These are phyloP conservation scores for Papilio machaon DNA, from an alignment of 1,140 invertebrate species.

Conservation along the genomic window DNA sequence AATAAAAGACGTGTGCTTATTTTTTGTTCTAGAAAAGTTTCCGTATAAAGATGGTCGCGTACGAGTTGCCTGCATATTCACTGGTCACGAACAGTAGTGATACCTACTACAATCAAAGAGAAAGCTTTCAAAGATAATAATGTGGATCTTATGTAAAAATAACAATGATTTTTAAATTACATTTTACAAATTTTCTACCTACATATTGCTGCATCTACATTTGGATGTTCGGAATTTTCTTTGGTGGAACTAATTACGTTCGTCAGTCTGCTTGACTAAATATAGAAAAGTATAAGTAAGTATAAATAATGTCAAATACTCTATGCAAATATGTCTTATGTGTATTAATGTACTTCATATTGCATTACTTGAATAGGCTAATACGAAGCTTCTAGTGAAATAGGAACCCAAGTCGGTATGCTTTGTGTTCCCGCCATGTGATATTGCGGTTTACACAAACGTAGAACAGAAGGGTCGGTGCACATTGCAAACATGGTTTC, in stretches of 20 bases:
- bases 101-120: slow-evolving; percentile 7
- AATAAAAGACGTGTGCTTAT: slow-evolving; percentile 8
- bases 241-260: background rate
- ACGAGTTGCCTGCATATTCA: slow-evolving; percentile 20
- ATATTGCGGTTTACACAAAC: slow-evolving; percentile 15
- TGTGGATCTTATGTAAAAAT: background rate
- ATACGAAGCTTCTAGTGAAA: background rate
- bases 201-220: background rate
- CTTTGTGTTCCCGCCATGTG: slow-evolving; percentile 15
- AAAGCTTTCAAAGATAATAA: slow-evolving; percentile 27
- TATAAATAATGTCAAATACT: no score
- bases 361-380: background rate
- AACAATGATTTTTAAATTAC: background rate
- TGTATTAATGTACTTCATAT: background rate
- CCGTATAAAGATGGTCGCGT: slow-evolving; percentile 13
- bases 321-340: no score
- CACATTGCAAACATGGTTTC: slow-evolving; percentile 5
- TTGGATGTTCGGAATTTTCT: background rate
- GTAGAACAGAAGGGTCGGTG: background rate
- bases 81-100: slow-evolving; percentile 8
- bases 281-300: no score
- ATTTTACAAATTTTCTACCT: background rate
- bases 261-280: no score
- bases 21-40: slow-evolving; percentile 21
- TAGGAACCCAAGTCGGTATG: slow-evolving; percentile 7